A percentile compares a stretch with the other conserved stretches of the same genome.
Conservation (phyloP, 2,113 vertebrate genomes). For the Misgurnus anguillicaudatus region DNA sequence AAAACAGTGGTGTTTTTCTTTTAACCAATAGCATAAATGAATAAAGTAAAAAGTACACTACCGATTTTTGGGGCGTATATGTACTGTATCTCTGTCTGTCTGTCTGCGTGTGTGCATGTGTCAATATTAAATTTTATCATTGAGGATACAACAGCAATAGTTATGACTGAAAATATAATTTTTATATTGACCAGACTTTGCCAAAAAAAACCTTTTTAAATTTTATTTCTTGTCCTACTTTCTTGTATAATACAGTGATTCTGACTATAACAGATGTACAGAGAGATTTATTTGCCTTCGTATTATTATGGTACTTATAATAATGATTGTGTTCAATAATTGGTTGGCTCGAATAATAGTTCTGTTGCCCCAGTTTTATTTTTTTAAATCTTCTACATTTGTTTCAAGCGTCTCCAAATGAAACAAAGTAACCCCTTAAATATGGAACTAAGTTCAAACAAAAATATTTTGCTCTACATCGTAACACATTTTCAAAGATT, state of each 20-base stretch:
- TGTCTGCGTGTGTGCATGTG: not conserved
- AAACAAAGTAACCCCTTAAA: not conserved
- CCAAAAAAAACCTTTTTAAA: not conserved
- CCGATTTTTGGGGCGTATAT: not conserved
- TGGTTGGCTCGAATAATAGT: not conserved
- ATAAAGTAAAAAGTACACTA: not conserved
- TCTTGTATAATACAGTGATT: not conserved
- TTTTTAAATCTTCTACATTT: not conserved
- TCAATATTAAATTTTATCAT: conserved; percentile 7
- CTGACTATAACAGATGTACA: not conserved
- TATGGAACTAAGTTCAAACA: not conserved
- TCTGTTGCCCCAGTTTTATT: not conserved
- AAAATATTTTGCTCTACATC: not conserved
- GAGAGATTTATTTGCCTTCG: not conserved
- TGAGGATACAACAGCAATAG: conserved; percentile 3
- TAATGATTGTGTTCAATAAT: conserved; percentile 4
- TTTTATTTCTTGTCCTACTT: not conserved
- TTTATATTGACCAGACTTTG: not conserved
- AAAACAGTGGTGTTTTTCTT: too few relatives aligned
- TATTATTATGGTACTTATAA: not conserved
- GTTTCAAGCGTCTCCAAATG: not conserved
- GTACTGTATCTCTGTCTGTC: too few relatives aligned
- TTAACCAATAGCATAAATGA: too few relatives aligned
- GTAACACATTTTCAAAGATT: not conserved
- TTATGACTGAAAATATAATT: not conserved